Base-by-base conservation (phyloP, 2,113 vertebrate genomes). In the Ammodytes marinus region DNA sequence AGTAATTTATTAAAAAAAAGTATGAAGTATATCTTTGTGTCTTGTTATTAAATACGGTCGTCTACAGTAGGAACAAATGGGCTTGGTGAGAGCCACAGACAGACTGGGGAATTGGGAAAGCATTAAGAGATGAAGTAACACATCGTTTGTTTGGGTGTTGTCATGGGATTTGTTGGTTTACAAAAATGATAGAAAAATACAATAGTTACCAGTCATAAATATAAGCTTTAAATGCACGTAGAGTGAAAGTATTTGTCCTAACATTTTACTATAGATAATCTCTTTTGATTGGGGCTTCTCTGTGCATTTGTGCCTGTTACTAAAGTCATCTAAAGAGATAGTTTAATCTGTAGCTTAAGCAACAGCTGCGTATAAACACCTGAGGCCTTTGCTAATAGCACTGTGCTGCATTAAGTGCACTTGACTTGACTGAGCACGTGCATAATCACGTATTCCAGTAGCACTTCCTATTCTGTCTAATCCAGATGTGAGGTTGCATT, bases 331-430 rank as follows among this genome's bases (percentile, higher is more conserved):
- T 73, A 10, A 73, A 46, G 43, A 77, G n/a, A 59, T 8, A 1
- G 10, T 37, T 50, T 61, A 19, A 50, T 83, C 43, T 74, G 64
- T 35, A 35, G 67, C 9, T 61, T 42, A 46, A 74, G 74, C 69
- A 81, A 53, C 53, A 83, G 63, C 64, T 57, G 69, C 49, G 46
- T 53, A 6, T 35, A 42, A 50, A 55, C 49, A 60, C 55, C 15
- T 19, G 27, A 45, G 17, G n/a, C 17, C 19, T 40, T 19, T 5
- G 17, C 39, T 66, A 75, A 49, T n/a, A 35, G n/a, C n/a, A 72
- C 45, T 11, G 8, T 45, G 37, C 5, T 46, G 27, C 46, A 49
- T 55, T 45, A 15, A n/a, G 12, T 46, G 9, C 35, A 60, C 14
- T 35, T 72, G 4, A 79, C 40, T 50, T 71, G 42, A 80, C 58